Conservation (phyloP, 2,113 vertebrate species). For the Heteronetta atricapilla region DNA sequence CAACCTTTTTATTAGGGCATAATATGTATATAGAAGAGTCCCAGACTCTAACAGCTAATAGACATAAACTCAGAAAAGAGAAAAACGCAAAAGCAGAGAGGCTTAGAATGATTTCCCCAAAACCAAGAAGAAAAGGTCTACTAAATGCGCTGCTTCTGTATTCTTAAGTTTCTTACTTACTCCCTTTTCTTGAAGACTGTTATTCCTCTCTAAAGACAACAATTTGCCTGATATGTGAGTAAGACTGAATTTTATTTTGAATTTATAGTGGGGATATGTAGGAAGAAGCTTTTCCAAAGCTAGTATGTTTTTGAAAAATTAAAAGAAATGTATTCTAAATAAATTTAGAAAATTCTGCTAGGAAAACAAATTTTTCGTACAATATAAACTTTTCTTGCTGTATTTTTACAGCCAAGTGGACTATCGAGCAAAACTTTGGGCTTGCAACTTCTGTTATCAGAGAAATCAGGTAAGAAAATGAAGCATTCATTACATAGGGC, state of each 20-base stretch:
- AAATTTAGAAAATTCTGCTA: too few species aligned
- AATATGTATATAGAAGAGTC: neutral
- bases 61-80: neutral
- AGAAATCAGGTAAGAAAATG: constrained; percentile 91
- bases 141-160: neutral
- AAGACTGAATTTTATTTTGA: neutral
- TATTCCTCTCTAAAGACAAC: neutral
- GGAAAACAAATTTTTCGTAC: neutral
- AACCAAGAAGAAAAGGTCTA: neutral
- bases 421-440: constrained; percentile 98
- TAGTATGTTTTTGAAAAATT: neutral
- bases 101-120: neutral
- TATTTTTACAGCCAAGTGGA: constrained; percentile 90
- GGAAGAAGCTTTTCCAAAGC: neutral
- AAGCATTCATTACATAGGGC: neutral
- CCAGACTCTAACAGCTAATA: neutral
- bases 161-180: neutral
- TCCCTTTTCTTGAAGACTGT: neutral
- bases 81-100: neutral
- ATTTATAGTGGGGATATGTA: neutral
- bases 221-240: neutral
- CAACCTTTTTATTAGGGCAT: neutral
- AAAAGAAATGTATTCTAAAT: neutral
- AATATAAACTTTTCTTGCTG: constrained; percentile 28
- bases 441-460: constrained; percentile 99